Conservation (phyloP, 2,797 vertebrate genomes). For the Rhinoraja longicauda region DNA sequence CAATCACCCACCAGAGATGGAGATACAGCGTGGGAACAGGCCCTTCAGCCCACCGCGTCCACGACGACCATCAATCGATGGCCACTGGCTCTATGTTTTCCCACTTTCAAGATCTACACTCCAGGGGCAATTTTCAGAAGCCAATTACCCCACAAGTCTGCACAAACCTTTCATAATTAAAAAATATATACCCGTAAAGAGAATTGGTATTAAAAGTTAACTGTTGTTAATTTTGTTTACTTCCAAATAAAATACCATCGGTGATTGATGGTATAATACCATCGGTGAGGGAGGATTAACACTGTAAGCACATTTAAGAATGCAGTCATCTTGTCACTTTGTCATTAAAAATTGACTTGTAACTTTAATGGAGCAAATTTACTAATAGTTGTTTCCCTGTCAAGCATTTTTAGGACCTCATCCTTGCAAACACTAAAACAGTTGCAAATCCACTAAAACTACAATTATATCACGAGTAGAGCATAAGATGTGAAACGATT, state of each 20-base stretch:
- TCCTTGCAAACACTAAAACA: not conserved
- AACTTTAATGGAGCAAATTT: not conserved
- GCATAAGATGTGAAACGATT: too few relatives aligned
- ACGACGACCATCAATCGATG: too few relatives aligned
- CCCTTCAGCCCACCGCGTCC: too few relatives aligned
- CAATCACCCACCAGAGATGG: too few relatives aligned
- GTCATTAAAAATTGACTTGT: not conserved
- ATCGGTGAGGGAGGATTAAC: not conserved
- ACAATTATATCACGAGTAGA: too few relatives aligned
- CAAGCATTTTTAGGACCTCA: not conserved
- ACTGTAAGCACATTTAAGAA: not conserved
- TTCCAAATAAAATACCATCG: not conserved
- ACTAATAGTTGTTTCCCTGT: not conserved
- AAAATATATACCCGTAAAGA: not conserved
- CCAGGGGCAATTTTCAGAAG: too few relatives aligned
- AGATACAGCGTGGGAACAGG: too few relatives aligned
- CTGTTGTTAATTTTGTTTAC: not conserved
- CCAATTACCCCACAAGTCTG: too few relatives aligned
- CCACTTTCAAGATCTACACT: too few relatives aligned
- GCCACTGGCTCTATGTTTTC: too few relatives aligned
- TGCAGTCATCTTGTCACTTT: not conserved
- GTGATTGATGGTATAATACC: not conserved
- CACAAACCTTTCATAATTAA: too few relatives aligned
- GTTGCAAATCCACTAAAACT: not conserved
- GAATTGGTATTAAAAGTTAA: not conserved